Conservation (phyloP, 2,113 vertebrate genomes). For the Ptyas mucosa region DNA sequence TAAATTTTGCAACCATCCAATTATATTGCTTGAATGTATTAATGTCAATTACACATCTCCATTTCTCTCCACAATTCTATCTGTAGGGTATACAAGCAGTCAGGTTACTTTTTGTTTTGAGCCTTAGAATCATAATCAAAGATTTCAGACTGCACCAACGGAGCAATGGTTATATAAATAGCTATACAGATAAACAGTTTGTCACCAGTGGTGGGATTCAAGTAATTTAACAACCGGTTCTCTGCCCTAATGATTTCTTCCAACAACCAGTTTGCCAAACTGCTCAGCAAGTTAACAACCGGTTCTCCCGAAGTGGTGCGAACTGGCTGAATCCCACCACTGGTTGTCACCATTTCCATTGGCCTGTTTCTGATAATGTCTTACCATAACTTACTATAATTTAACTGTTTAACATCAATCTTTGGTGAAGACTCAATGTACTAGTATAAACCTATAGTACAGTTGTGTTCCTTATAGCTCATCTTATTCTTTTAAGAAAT, state of each 20-base stretch:
- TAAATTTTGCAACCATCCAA: neutral
- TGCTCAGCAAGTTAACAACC: too few species aligned
- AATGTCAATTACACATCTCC: neutral
- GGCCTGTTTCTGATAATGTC: neutral
- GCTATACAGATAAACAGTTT: neutral
- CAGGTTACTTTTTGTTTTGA: neutral
- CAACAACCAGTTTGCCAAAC: too few species aligned
- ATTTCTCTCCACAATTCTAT: neutral
- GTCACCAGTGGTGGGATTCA: too few species aligned
- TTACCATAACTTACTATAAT: neutral
- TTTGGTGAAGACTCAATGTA: conserved; percentile 19
- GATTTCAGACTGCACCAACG: neutral
- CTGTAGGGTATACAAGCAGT: neutral
- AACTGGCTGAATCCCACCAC: too few species aligned
- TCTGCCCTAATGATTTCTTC: too few species aligned
- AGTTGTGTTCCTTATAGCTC: neutral
- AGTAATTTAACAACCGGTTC: too few species aligned
- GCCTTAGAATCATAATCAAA: neutral
- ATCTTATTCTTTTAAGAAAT: neutral
- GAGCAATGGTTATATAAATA: neutral
- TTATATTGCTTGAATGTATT: neutral
- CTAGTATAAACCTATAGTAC: neutral
- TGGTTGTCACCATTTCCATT: neutral
- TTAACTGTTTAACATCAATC: neutral
- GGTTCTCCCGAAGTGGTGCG: too few species aligned